Conservation (phyloP, 2,113 vertebrate species). For the Oreochromis tanganicae region DNA sequence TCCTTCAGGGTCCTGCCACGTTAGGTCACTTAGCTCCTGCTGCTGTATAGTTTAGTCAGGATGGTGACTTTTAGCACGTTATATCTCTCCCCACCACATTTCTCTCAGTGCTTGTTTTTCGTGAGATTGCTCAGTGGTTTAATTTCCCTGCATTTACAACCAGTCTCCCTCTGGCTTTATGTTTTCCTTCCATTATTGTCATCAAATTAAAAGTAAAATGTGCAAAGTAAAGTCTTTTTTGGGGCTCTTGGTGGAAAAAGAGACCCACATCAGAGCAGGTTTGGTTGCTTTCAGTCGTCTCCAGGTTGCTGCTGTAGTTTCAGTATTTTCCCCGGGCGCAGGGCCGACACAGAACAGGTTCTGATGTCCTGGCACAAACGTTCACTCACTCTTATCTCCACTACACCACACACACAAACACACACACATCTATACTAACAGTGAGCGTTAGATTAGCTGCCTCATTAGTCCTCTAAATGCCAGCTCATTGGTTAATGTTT, state of each 20-base stretch:
- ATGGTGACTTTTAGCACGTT: neutral
- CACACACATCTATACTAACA: constrained; percentile 9
- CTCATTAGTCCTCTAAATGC: constrained; percentile 57
- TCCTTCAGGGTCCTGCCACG: neutral
- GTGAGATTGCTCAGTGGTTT: neutral
- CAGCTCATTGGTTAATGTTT: constrained; percentile 64
- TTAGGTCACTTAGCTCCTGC: neutral
- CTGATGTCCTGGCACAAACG: neutral
- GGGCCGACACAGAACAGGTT: neutral
- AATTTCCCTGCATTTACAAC: neutral
- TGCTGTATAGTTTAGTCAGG: neutral
- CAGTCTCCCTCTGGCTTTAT: neutral
- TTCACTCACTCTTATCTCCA: neutral
- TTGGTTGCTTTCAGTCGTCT: neutral
- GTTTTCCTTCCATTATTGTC: neutral
- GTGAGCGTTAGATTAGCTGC: constrained; percentile 38
- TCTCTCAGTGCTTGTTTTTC: rapidly evolving
- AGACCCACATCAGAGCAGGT: neutral
- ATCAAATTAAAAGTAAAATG: neutral
- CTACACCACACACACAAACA: neutral
- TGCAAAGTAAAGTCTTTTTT: neutral
- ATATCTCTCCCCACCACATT: neutral
- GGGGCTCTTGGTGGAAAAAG: neutral
- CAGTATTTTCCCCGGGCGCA: neutral
- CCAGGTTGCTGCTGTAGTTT: neutral